Evolutionary conservation across 2,113 vertebrate species (phyloP).

Genomic region (Sceloporus undulatus): DNA sequence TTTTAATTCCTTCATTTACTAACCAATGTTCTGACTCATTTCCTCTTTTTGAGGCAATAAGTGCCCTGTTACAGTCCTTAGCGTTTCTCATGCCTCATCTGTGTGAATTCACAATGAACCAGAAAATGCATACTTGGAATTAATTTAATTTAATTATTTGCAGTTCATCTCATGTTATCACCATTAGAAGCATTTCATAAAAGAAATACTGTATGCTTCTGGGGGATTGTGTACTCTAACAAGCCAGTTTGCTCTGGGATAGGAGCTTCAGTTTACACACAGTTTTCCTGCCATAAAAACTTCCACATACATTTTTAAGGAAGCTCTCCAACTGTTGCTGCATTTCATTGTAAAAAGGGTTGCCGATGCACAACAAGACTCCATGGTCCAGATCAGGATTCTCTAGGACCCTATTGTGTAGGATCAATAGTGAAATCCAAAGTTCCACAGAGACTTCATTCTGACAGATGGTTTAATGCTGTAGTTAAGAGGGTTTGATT

Average conservation of each 20-base stretch:
- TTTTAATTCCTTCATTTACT: slow-evolving; percentile 29
- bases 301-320: background rate
- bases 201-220: slow-evolving; percentile 1
- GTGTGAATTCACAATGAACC: background rate
- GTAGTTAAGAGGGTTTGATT: background rate
- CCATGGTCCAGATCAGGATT: background rate
- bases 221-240: background rate
- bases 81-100: background rate
- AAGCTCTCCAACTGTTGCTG: background rate
- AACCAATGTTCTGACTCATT: background rate
- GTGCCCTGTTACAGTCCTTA: background rate
- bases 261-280: background rate
- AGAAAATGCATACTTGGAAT: background rate
- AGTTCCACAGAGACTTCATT: background rate
- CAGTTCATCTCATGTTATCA: background rate
- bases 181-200: background rate
- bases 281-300: background rate
- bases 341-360: background rate
- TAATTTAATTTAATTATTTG: slow-evolving; percentile 30
- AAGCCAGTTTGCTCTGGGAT: background rate
- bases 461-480: background rate
- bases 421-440: background rate
- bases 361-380: background rate
- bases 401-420: background rate
- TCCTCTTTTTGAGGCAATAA: slow-evolving; percentile 17